phyloP scores from a whole-genome alignment of 2,113 vertebrate genomes.

The Leiothrix lutea region DNA sequence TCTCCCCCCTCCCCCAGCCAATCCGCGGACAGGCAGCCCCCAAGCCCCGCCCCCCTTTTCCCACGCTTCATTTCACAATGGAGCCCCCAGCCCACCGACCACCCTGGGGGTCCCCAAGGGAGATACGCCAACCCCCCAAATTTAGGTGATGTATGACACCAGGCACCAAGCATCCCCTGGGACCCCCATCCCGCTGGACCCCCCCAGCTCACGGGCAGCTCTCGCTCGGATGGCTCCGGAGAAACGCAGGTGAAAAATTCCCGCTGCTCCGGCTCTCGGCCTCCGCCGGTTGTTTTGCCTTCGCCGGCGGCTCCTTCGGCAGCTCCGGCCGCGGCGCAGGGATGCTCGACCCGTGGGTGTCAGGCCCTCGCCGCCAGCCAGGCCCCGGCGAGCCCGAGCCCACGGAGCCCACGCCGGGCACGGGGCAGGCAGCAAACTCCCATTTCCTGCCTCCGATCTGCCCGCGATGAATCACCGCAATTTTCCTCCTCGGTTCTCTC shows the following conservation, averaged over 20 bases:
- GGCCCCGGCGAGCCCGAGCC: constrained; percentile 4
- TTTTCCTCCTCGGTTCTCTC: constrained; percentile 16
- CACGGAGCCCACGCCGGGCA: constrained; percentile 1
- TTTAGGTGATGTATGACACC: background rate
- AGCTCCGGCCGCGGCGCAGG: background rate
- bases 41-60: background rate
- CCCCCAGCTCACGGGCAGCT: background rate
- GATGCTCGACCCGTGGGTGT: background rate
- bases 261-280: background rate
- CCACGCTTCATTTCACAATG: background rate
- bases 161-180: background rate
- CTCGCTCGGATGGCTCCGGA: background rate
- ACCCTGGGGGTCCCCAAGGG: background rate
- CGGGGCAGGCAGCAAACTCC: constrained; percentile 16
- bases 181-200: background rate
- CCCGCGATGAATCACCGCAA: constrained; percentile 52
- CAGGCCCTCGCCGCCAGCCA: background rate
- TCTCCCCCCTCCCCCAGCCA: background rate
- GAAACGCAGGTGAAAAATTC: background rate
- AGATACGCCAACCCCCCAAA: background rate
- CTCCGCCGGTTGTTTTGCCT: background rate
- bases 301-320: background rate
- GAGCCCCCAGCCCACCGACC: background rate
- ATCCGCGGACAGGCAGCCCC: background rate
- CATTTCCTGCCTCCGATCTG: constrained; percentile 40